Evolutionary conservation across 2,113 vertebrate species (phyloP).

Genomic region (Gasterosteus nipponicus): DNA sequence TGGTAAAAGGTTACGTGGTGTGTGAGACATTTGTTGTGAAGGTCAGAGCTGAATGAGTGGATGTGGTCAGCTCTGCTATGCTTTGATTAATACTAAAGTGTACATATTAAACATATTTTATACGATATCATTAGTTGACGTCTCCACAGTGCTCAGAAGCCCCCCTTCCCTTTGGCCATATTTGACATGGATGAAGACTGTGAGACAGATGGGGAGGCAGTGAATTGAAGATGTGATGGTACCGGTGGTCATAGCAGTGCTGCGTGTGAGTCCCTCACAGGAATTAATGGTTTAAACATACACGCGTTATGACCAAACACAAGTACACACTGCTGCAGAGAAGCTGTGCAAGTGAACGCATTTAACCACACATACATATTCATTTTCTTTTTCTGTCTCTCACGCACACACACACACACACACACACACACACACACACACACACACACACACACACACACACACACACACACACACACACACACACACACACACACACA

Average conservation of each 20-base stretch:
- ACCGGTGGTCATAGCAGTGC: conserved; percentile 33
- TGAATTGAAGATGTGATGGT: conserved; percentile 34
- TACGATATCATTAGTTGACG: neutral
- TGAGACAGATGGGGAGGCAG: neutral
- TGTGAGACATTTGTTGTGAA: neutral
- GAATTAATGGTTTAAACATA: conserved; percentile 61
- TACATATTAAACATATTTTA: neutral
- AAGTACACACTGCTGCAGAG: conserved; percentile 36
- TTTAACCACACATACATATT: conserved; percentile 69
- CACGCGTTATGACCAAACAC: conserved; percentile 1
- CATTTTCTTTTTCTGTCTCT: conserved; percentile 33
- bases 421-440: conserved; percentile 28
- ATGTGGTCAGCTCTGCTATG: neutral
- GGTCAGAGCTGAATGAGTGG: neutral
- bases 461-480: conserved; percentile 53
- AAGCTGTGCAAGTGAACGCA: conserved; percentile 64
- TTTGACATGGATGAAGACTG: conserved; percentile 8
- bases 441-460: conserved; percentile 62
- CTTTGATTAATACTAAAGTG: neutral
- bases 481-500: conserved; percentile 18
- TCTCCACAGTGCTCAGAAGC: neutral
- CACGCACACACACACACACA: conserved; percentile 16
- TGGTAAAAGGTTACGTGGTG: neutral
- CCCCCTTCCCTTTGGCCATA: neutral
- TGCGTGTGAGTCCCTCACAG: conserved; percentile 58